A percentile compares a stretch with the other conserved stretches of the same genome.
phyloP scores from a whole-genome alignment of 2,113 vertebrate genomes.

The Austrofundulus limnaeus region DNA sequence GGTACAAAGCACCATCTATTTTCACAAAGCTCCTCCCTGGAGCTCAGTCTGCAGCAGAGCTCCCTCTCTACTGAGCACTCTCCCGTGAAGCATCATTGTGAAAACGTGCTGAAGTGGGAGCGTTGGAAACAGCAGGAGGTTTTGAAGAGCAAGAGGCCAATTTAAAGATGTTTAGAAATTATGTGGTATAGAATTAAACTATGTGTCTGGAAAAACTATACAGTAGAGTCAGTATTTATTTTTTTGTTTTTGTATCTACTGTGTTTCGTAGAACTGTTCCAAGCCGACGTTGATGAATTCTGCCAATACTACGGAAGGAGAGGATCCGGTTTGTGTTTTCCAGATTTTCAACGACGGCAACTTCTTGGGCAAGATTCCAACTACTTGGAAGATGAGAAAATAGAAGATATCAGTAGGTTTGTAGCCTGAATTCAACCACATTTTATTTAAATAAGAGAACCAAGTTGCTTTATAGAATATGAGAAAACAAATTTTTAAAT shows the following conservation, averaged over 20 bases:
- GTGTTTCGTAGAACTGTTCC: conserved; percentile 89
- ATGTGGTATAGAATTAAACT: too few species aligned
- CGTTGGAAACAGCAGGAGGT: too few species aligned
- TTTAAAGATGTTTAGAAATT: too few species aligned
- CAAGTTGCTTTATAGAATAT: not conserved
- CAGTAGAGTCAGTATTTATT: not conserved
- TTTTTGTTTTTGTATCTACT: conserved; percentile 64
- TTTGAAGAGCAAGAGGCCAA: too few species aligned
- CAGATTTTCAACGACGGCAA: conserved; percentile 96
- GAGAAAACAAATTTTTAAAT: too few species aligned
- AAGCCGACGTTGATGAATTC: conserved; percentile 96
- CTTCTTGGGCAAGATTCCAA: conserved; percentile 92
- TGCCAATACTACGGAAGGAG: conserved; percentile 93
- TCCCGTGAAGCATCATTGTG: too few species aligned
- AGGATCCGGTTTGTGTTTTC: conserved; percentile 92
- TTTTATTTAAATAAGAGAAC: conserved; percentile 41
- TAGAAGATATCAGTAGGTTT: conserved; percentile 95
- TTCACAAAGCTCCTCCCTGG: too few species aligned
- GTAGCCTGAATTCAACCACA: conserved; percentile 79
- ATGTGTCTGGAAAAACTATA: too few species aligned
- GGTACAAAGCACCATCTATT: too few species aligned
- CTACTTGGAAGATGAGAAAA: conserved; percentile 94
- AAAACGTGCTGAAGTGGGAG: too few species aligned
- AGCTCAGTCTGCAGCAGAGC: too few species aligned
- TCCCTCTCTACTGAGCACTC: too few species aligned